These are phyloP conservation scores for Anguilla megastoma DNA, from an alignment of 2,797 vertebrate genomes.

Conservation along the genomic window DNA sequence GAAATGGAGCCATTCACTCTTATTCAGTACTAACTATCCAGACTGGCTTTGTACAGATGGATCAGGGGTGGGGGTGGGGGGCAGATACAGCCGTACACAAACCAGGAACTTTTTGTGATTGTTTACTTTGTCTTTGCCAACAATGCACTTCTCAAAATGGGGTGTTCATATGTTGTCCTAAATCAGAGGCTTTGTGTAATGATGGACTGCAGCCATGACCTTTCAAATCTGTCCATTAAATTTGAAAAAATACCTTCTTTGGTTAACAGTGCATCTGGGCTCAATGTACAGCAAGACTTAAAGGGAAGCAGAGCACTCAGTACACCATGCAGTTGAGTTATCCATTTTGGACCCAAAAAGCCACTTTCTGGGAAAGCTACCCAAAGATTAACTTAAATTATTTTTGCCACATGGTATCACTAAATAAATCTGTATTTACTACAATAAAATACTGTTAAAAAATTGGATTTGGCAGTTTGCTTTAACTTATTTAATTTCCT, in stretches of 20 bases:
- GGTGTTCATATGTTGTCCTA: background rate
- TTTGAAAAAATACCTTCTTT: background rate
- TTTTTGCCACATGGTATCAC: background rate
- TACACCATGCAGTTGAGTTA: background rate
- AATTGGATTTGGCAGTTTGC: too few species aligned
- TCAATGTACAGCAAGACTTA: background rate
- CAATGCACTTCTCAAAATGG: background rate
- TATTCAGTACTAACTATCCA: background rate
- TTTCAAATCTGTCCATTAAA: background rate
- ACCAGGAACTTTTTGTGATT: background rate
- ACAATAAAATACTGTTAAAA: background rate
- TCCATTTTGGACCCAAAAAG: background rate
- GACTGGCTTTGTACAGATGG: background rate
- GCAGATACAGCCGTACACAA: constrained; percentile 1
- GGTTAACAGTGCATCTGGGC: background rate
- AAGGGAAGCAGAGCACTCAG: background rate
- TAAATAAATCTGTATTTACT: background rate
- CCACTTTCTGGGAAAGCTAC: background rate
- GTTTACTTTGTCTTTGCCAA: background rate
- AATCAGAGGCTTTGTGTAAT: background rate
- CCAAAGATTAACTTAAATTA: background rate
- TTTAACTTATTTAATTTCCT: too few species aligned
- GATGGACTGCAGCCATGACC: background rate
- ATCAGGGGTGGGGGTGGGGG: too few species aligned
- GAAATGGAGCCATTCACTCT: background rate